Conservation (phyloP, 2,797 vertebrate genomes). For the Notamacropus eugenii region DNA sequence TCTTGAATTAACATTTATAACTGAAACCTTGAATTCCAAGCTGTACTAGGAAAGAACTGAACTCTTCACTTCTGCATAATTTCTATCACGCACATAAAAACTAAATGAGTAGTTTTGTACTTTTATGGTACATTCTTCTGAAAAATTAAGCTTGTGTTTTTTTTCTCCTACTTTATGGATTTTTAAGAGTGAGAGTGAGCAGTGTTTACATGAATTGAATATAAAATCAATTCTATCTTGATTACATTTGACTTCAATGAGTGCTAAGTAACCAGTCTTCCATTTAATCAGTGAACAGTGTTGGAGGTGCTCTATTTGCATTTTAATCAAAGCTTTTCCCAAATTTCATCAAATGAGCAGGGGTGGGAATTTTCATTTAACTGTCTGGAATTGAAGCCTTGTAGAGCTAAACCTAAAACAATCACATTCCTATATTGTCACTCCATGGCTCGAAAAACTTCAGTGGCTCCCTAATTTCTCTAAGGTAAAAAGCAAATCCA, state of each 20-base stretch:
- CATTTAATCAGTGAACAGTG: slow-evolving; percentile 80
- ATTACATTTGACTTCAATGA: slow-evolving; percentile 83
- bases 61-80: slow-evolving; percentile 50
- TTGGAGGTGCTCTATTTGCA: slow-evolving; percentile 77
- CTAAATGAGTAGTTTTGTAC: slow-evolving; percentile 37
- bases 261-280: slow-evolving; percentile 80
- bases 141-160: slow-evolving; percentile 75
- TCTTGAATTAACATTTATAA: slow-evolving; percentile 38
- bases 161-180: slow-evolving; percentile 79
- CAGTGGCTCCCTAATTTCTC: not conserved
- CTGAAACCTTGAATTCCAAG: not conserved
- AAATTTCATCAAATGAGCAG: slow-evolving; percentile 63
- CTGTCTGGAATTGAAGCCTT: slow-evolving; percentile 51
- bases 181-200: slow-evolving; percentile 78
- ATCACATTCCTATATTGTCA: not conserved
- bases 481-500: not conserved
- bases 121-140: slow-evolving; percentile 67
- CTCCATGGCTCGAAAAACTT: not conserved
- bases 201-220: slow-evolving; percentile 80
- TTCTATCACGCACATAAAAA: slow-evolving; percentile 44
- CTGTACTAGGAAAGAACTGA: not conserved
- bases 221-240: slow-evolving; percentile 83
- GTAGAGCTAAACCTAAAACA: slow-evolving; percentile 42
- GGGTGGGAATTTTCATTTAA: slow-evolving; percentile 44
- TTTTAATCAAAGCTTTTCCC: slow-evolving; percentile 79